phyloP scores from a whole-genome alignment of 2,113 vertebrate species.

The Typhlomys cinereus region DNA sequence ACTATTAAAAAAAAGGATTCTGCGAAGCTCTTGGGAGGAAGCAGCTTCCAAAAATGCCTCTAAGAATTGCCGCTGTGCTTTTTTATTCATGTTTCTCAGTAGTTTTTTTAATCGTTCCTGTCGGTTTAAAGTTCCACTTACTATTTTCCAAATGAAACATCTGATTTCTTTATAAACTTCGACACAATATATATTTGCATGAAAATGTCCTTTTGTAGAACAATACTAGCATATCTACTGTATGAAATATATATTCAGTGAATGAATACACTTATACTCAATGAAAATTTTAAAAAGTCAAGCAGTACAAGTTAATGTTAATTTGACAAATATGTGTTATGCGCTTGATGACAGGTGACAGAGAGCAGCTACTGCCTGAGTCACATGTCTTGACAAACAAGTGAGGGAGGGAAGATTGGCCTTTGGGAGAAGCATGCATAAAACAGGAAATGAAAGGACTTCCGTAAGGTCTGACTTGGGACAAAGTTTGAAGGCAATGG shows the following conservation, averaged over 20 bases:
- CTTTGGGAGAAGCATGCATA: neutral
- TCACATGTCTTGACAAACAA: neutral
- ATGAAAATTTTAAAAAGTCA: neutral
- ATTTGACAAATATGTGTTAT: neutral
- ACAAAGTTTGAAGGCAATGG: slow-evolving; percentile 16
- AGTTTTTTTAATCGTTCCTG: neutral
- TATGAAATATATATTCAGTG: too few species aligned
- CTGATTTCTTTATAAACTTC: slow-evolving; percentile 8
- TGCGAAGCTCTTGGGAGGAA: neutral
- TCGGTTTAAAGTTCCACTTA: neutral
- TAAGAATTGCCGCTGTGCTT: neutral
- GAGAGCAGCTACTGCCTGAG: neutral
- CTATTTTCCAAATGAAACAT: neutral
- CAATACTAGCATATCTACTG: neutral
- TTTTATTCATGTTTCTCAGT: neutral
- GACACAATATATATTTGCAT: neutral
- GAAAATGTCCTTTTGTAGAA: neutral
- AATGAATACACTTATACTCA: neutral
- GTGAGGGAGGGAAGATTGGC: neutral
- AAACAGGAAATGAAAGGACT: neutral
- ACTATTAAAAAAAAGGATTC: neutral
- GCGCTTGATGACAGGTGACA: neutral
- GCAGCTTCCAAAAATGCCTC: neutral
- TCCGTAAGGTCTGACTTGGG: neutral
- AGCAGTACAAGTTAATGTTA: neutral